Evolutionary conservation across 37 sponge, comb jelly and placozoan genomes (phyloP), one percentile per base, ranked within the genome.

Genomic region (Chondrosia reniformis): DNA sequence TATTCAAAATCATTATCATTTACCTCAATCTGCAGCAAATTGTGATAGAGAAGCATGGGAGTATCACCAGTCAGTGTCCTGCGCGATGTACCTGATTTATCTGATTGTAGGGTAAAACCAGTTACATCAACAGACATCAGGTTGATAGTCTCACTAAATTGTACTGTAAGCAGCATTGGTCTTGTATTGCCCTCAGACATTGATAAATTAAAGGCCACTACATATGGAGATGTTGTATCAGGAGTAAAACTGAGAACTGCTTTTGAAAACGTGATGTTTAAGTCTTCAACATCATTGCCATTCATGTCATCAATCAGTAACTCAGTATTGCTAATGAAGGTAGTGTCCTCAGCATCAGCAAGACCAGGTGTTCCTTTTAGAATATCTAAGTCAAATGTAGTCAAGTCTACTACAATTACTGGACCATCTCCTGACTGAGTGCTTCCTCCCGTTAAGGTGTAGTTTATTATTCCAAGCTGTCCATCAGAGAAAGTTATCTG

Each of bases 111-210:
- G 0, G 84, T 66, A 45, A 87, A 84, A 1, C 55, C 65, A 33
- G 83, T 82, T 0, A 84, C 78, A 74, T 87, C 64, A 9, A 93
- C 55, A 9, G 85, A 45, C 21, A 61, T 30, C 27, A 89, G 71
- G 36, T 86, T 46, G 67, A 93, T 78, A 34, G 90, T 89, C 65
- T 93, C 94, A 25, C 85, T 81, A 77, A 89, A 93, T 65, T 78
- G 84, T 25, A 93, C 59, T 6, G 5, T 66, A 17, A 93, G 76
- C 39, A 89, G 81, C 27, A 93, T 49, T 43, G 94, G 94, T 46
- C 86, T 56, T 25, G 76, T 80, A 5, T 81, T 76, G 15, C 81
- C 88, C 57, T 84, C 85, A 30, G 90, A 84, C 85, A 95, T 89
- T 3, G 38, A 39, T 0, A 92, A 78, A 32, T 95, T 87, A 75